Base-by-base conservation (phyloP, 2,113 vertebrate species). In the Malurus elegans region DNA sequence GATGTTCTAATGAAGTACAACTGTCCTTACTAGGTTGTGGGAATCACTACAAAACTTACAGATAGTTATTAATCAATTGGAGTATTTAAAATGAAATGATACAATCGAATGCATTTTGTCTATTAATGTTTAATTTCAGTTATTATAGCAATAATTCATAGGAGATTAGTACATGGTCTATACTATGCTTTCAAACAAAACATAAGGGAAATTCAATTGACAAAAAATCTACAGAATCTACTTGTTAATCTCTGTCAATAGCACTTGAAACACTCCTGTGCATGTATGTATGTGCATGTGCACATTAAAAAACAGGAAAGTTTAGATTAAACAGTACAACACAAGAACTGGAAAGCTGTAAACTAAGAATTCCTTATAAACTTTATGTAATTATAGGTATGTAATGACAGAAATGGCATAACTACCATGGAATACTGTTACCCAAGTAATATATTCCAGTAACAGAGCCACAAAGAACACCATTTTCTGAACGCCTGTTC, bases 241-340 rank as follows among this genome's bases (percentile, higher is more conserved):
- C 8, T 31, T 72, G 64, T 79, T 58, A 18, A 57, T 80, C 17
- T 66, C 32, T 56, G 9, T n/a, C 18, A 78, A 75, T 4, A 82
- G 8, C 3, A 71, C 20, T 21, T 60, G 19, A 75, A 66, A 58
- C 44, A 74, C 10, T 45, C 29, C 18, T 31, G 9, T 31, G 11
- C 5, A 24, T 17, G 4, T 14, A 8, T 31, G 6, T 36, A 14
- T 20, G 20, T 8, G 10, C 13, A 6, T 7, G 3, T 3, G 1
- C 4, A 45, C 7, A 2, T 17, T 44, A 12, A 23, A 23, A 54
- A 84, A 90, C 14, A 24, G 9, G 15, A n/a, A 74, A 71, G 19
- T 38, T 82, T 38, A 75, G 28, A 66, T 0, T 0, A 72, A 16
- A 79, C 45, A n/a, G 14, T 42, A 48, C 2, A 42, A 12, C 32